Conservation (phyloP, 2,888 invertebrate genomes). For the Ophonus ardosiacus region DNA sequence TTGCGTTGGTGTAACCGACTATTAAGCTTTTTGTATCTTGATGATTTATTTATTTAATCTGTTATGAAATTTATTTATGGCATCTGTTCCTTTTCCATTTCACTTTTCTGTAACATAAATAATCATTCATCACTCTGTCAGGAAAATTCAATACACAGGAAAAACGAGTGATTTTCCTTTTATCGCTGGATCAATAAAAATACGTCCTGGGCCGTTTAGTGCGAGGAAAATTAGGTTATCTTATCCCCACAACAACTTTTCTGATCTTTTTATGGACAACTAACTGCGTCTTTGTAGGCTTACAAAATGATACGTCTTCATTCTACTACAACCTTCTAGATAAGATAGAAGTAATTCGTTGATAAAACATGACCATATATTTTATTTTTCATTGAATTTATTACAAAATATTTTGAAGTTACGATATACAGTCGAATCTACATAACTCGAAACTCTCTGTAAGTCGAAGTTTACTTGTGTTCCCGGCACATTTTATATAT, state of each 20-base stretch:
- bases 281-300: background rate
- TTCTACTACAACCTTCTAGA: background rate
- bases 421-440: no score
- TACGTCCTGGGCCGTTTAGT: background rate
- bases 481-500: no score
- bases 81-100: conserved; percentile 24
- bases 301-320: background rate
- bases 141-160: conserved; percentile 27
- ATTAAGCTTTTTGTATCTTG: background rate
- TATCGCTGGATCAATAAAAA: background rate
- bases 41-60: conserved; percentile 44
- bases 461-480: no score
- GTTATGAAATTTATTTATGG: background rate
- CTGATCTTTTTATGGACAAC: background rate
- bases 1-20: no score
- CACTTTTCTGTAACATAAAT: conserved; percentile 10
- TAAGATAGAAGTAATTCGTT: no score
- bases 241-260: background rate
- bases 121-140: conserved; percentile 20
- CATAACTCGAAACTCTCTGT: no score
- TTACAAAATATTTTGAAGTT: no score
- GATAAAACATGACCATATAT: no score
- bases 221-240: background rate
- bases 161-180: conserved; percentile 12
- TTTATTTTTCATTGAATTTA: no score